Conservation (phyloP, 92 coral and sea anemone genomes). For the Nematostella vectensis region DNA sequence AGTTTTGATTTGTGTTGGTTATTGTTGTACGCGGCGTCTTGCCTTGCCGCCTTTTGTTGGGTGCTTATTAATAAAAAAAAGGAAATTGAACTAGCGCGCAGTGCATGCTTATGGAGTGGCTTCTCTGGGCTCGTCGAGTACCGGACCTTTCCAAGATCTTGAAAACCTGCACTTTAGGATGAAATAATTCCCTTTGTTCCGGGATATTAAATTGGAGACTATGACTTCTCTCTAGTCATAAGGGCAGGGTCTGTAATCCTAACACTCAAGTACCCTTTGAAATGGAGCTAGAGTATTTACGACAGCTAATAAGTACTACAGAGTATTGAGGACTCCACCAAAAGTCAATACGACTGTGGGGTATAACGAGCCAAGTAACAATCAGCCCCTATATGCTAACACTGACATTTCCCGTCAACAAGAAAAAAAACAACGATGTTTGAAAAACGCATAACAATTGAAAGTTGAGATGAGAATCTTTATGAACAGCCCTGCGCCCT, state of each 20-base stretch:
- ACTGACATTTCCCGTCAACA: too few species aligned
- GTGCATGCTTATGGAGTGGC: not conserved
- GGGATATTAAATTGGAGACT: not conserved
- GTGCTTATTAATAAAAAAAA: not conserved
- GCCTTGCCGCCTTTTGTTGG: not conserved
- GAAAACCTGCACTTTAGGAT: conserved; percentile 3
- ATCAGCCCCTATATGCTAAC: too few species aligned
- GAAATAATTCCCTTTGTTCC: conserved; percentile 1
- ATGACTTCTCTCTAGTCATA: not conserved
- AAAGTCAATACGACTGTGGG: too few species aligned
- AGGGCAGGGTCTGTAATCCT: not conserved
- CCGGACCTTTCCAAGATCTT: not conserved
- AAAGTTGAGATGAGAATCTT: not conserved
- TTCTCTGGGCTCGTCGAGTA: conserved; percentile 1
- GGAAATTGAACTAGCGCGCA: conserved; percentile 3
- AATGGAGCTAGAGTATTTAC: not conserved
- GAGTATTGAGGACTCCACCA: too few species aligned
- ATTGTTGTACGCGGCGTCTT: not conserved
- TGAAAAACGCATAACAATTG: not conserved
- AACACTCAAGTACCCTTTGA: conserved; percentile 4
- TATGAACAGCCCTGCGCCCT: not conserved
- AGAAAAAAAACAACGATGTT: too few species aligned
- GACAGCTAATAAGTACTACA: too few species aligned
- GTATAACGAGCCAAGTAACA: too few species aligned
- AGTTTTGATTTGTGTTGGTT: conserved; percentile 1